Evolutionary conservation across 2,888 invertebrate species (phyloP).

Genomic region (Nomada goodeniana): DNA sequence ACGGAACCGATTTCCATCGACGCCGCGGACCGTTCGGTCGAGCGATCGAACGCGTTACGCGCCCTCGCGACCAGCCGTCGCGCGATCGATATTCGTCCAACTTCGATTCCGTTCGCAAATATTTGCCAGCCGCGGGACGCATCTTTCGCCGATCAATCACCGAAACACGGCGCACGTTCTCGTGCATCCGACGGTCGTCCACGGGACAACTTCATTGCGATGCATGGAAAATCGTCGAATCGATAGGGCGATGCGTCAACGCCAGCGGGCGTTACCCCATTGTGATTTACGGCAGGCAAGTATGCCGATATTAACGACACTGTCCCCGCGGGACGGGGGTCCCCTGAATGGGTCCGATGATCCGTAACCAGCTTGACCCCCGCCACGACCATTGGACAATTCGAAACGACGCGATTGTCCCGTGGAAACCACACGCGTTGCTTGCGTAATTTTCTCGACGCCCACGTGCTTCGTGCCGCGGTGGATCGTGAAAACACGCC

Average conservation of each 20-base stretch:
- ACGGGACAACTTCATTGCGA: conserved; percentile 70
- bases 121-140: conserved; percentile 18
- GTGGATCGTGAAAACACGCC: conserved; percentile 48
- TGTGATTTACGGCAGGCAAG: conserved; percentile 63
- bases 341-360: conserved; percentile 23
- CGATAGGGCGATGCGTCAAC: conserved; percentile 67
- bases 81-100: conserved; percentile 21
- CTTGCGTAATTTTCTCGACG: conserved; percentile 53
- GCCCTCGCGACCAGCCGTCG: background rate
- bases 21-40: background rate
- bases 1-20: background rate
- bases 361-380: conserved; percentile 14
- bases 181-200: conserved; percentile 4
- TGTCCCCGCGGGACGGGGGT: conserved; percentile 19
- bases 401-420: conserved; percentile 21
- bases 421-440: conserved; percentile 26
- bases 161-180: conserved; percentile 21
- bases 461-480: conserved; percentile 52
- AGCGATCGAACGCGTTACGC: too few relatives aligned
- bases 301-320: conserved; percentile 60
- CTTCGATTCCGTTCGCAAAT: conserved; percentile 40
- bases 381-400: background rate
- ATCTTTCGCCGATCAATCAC: conserved; percentile 47
- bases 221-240: conserved; percentile 69
- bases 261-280: conserved; percentile 46